Base-by-base conservation (phyloP, 1,140 invertebrate genomes). In the Calephelis nemesis region DNA sequence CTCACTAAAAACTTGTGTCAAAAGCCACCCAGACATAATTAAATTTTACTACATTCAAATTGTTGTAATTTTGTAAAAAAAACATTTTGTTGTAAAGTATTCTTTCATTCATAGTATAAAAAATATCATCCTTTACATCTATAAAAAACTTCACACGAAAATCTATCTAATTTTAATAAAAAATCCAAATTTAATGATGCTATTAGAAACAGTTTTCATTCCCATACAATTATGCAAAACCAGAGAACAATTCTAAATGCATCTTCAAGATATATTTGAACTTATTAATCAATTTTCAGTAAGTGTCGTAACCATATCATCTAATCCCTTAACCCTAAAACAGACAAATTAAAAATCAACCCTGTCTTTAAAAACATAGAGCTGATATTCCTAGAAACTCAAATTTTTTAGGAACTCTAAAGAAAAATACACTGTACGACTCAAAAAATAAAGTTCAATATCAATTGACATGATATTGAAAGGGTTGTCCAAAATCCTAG, bases 231-330 rank as follows among this genome's bases (percentile, higher is more conserved):
- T 80, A 86, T 84, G 82, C 79, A 79, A 84, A 83, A 74, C 70
- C 66, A 68, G 70, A 78, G 75, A 82, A 85, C 72, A 82, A 79
- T 79, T 65, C 72, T 77, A 81, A 84, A 77, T 68, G 67, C 45
- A 77, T 67, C 67, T 50, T 74, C 63, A 75, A 73, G 68, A 83
- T 72, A 78, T 75, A 87, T 83, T 75, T 69, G 52, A 72, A 82
- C 86, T 87, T 76, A 88, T 87, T 87, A 89, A 89, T 87, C 84
- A 87, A 74, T 76, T 68, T 64, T 63, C 66, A 64, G 65, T 48
- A 42, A 65, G 49, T 65, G 49, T 65, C 64, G 19, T 42, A 45
- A 13, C 30, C 64, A 54, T 54, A 39, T 86, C 83, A 74, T 77
- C 80, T 86, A 87, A 87, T 88, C 83, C 76, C 71, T 85, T 80